A percentile compares a stretch with the other conserved stretches of the same genome.
Conservation (phyloP, 2,888 invertebrate species). For the Dermolepida albohirtum region DNA sequence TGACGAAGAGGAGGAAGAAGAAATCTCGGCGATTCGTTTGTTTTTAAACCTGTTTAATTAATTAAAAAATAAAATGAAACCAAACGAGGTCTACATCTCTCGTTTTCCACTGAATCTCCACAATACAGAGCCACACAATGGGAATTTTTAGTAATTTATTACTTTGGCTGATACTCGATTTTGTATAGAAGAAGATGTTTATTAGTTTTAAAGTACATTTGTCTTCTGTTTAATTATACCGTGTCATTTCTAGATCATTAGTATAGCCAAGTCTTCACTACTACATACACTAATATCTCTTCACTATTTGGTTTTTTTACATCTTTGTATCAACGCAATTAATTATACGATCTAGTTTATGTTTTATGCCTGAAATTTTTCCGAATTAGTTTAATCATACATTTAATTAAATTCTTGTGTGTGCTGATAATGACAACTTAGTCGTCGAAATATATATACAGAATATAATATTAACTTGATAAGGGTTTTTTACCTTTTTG, state of each 20-base stretch:
- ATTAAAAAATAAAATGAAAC: conserved; percentile 59
- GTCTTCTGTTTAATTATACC: conserved; percentile 58
- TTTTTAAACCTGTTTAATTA: conserved; percentile 61
- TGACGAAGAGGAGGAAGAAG: conserved; percentile 27
- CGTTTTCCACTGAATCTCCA: conserved; percentile 30
- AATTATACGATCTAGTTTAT: too few relatives aligned
- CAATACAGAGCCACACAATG: conserved; percentile 44
- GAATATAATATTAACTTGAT: too few relatives aligned
- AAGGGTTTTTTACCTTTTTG: too few relatives aligned
- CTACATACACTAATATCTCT: conserved; percentile 4
- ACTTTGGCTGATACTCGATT: conserved; percentile 25
- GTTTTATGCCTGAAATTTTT: too few relatives aligned
- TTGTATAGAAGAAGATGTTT: conserved; percentile 50
- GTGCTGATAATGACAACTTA: too few relatives aligned
- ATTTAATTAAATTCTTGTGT: too few relatives aligned
- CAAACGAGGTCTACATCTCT: conserved; percentile 49
- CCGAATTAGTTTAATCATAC: too few relatives aligned
- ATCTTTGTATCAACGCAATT: conserved; percentile 7
- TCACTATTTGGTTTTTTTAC: neutral
- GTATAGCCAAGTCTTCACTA: conserved; percentile 3
- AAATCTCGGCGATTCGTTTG: conserved; percentile 58
- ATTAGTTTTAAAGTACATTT: conserved; percentile 52
- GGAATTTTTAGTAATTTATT: conserved; percentile 50
- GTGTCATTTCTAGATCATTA: conserved; percentile 54
- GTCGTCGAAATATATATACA: too few relatives aligned